Evolutionary conservation across 2,797 vertebrate species (phyloP), one percentile per base, ranked within the genome.

Genomic region (Apodemus agrarius): DNA sequence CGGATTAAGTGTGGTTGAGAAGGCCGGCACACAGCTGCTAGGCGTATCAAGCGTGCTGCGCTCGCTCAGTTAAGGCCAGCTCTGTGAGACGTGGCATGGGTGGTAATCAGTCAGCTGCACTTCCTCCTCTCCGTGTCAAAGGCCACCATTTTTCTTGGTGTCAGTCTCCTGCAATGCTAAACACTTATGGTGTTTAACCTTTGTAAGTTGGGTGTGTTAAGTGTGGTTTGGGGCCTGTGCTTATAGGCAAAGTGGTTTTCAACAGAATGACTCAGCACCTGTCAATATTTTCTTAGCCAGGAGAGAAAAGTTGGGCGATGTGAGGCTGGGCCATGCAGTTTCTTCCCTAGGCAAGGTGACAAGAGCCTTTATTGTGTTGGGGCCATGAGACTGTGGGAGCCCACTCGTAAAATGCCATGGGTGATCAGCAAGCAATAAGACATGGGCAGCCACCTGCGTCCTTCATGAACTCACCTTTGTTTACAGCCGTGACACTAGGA

Each of bases 211-310:
- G 91, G 96, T 93, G 83, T 97, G 96, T 92, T 43, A 89, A 96
- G 69, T 97, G 69, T 96, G 76, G 97, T 94, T 96, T 91, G 91
- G 89, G 96, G 95, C 95, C 46, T 78, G 87, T 98, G 91, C 61
- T 96, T 96, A 94, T 57, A 87, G 91, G 91, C 59, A 75, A 95
- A 97, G 91, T 5, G 65, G 94, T 84, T 91, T 98, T 97, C 91
- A 89, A 31, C 31, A 88, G 93, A 76, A n/a, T 98, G 98, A 98
- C 87, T 98, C 97, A 98, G 72, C 89, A 46, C 37, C 72, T 98
- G 98, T 98, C 97, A 98, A 94, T 98, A 98, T 98, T 98, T 78
- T 85, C 79, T 98, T 93, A 97, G 78, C 84, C 54, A 83, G 52
- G 79, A 95, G 37, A 84, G 88, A 94, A 78, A 21, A 88, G 54